Base-by-base conservation (phyloP, 2,888 invertebrate genomes). In the Plagodis dolabraria region DNA sequence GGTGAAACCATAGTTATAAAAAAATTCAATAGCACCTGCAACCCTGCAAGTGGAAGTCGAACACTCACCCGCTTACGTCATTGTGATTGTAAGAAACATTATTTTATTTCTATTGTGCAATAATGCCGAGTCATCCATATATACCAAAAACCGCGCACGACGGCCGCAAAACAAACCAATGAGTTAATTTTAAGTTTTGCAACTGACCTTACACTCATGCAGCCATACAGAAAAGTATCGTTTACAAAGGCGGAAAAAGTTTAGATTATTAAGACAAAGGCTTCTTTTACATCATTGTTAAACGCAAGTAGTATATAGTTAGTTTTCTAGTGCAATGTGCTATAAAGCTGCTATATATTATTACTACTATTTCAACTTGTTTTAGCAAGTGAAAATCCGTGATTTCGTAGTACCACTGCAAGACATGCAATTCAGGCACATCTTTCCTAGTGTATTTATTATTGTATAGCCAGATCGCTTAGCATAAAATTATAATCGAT, bases 41-140 rank as follows among this genome's bases (percentile, higher is more conserved):
- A 36, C 56, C 52, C 60, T 33, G 56, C 53, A 48, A 10, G 22
- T 22, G 22, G 38, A 22, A 34, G 55, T 33, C 9, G 34, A 12
- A 53, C 47, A 57, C 56, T 61, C 49, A 49, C 46, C 50, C 36
- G 56, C 49, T 61, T 49, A 61, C 60, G 53, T 61, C 60, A 61
- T 33, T 49, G 40, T 53, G n/a, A 48, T 60, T 51, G 49, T 43
- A 49, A 43, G 59, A 59, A n/a, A 54, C 54, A 10, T 48, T 52
- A 50, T 38, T 54, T 40, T 51, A 54, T 42, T 52, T 47, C 54
- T 53, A 57, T 61, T 61, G 60, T 57, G 60, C 56, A 61, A 61
- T 61, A 53, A 34, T 53, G 60, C 46, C 45, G 49, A 61, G 56
- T 61, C 60, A 61, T 61, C 44, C 47, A 55, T 43, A 43, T 12